Percentiles rank a stretch among this genome's conserved stretches.
Conservation (phyloP, 2,113 vertebrate genomes). For the Amphilophus citrinellus region DNA sequence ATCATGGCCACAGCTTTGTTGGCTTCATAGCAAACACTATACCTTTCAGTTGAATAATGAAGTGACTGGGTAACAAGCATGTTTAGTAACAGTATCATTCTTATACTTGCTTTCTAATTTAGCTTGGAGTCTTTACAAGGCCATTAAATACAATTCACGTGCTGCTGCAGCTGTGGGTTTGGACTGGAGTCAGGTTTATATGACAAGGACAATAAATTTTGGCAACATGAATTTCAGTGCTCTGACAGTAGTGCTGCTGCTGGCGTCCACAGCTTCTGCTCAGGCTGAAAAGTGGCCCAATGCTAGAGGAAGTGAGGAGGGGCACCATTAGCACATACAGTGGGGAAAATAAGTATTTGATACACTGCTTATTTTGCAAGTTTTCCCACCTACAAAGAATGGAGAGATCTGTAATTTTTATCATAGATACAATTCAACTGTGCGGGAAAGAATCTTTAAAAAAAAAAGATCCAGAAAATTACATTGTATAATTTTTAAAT, state of each 20-base stretch:
- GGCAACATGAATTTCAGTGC: neutral
- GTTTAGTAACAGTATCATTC: neutral
- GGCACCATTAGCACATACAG: neutral
- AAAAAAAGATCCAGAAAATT: too few relatives aligned
- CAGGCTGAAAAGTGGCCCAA: neutral
- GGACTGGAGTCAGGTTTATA: neutral
- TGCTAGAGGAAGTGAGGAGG: neutral
- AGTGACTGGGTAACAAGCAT: neutral
- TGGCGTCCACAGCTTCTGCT: neutral
- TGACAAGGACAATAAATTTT: neutral
- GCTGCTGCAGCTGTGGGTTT: neutral
- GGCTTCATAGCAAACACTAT: neutral
- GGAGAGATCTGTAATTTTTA: too few relatives aligned
- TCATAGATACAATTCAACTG: too few relatives aligned
- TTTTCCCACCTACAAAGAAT: too few relatives aligned
- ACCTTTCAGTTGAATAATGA: neutral
- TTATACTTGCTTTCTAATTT: neutral
- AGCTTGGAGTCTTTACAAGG: neutral
- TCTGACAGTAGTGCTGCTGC: neutral
- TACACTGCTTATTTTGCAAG: too few relatives aligned
- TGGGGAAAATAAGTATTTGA: too few relatives aligned
- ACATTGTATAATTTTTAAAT: too few relatives aligned
- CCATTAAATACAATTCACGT: conserved; percentile 5
- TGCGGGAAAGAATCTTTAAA: too few relatives aligned
- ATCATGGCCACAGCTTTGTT: neutral